Conservation (phyloP, 2,888 invertebrate genomes). For the Drosophila nr. medialis region DNA sequence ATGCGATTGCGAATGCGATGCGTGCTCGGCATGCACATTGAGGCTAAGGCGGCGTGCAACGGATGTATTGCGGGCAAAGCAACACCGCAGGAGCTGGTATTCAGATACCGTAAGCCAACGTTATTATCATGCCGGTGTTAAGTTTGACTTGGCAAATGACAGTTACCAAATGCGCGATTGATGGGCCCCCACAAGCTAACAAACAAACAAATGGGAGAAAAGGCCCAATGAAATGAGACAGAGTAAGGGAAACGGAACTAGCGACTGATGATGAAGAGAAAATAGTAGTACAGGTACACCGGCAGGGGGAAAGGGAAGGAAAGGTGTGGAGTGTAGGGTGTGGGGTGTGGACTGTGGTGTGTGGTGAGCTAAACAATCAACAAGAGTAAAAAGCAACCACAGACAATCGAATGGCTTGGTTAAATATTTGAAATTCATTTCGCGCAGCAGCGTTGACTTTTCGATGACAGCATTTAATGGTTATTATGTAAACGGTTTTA, state of each 20-base stretch:
- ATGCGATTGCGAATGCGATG: conserved; percentile 1
- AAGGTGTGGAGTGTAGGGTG: neutral
- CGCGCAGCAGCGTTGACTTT: conserved; percentile 62
- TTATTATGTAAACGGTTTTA: conserved; percentile 66
- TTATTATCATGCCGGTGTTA: conserved; percentile 25
- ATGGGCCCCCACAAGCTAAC: conserved; percentile 29
- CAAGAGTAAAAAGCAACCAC: conserved; percentile 37
- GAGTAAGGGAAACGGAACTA: conserved; percentile 20
- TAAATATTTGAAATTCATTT: conserved; percentile 77
- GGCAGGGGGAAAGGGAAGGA: neutral
- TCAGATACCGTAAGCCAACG: conserved; percentile 20
- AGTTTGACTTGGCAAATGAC: conserved; percentile 36
- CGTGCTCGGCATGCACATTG: conserved; percentile 31
- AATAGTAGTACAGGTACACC: neutral
- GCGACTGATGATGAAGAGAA: conserved; percentile 2
- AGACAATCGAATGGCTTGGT: conserved; percentile 58
- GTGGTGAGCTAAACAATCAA: conserved; percentile 6
- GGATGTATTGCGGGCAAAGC: conserved; percentile 42
- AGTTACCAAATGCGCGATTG: conserved; percentile 43
- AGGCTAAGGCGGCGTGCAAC: conserved; percentile 29
- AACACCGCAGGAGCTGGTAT: conserved; percentile 18
- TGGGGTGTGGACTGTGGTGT: neutral
- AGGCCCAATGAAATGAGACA: conserved; percentile 5
- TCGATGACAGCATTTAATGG: conserved; percentile 77
- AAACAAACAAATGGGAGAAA: conserved; percentile 19